phyloP scores from a whole-genome alignment of 2,888 invertebrate genomes.

The Sialis lutaria region DNA sequence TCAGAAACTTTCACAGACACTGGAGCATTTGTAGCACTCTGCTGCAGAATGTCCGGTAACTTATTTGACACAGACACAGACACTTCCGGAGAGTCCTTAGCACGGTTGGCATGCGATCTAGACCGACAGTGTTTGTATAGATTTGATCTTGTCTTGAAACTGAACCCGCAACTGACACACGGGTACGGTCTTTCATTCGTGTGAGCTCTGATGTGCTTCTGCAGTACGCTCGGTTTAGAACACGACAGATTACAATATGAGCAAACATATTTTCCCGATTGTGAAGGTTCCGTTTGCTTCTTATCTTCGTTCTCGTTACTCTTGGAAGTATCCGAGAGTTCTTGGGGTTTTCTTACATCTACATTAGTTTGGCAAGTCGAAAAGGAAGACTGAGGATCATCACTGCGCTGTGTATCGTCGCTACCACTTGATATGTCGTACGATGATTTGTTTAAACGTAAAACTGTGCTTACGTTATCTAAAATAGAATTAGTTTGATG shows the following conservation, averaged over 20 bases:
- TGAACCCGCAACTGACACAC: slow-evolving; percentile 75
- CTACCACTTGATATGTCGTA: not conserved
- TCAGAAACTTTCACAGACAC: slow-evolving; percentile 24
- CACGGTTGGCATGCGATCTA: slow-evolving; percentile 24
- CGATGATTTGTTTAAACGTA: not conserved
- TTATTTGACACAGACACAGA: not conserved
- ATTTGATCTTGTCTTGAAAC: slow-evolving; percentile 88
- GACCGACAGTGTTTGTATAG: slow-evolving; percentile 72
- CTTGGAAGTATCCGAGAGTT: slow-evolving; percentile 9
- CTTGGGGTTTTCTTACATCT: not conserved
- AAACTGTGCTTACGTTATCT: not conserved
- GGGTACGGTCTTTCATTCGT: slow-evolving; percentile 87
- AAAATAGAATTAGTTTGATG: not conserved
- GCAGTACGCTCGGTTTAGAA: slow-evolving; percentile 83
- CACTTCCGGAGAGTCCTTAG: slow-evolving; percentile 17
- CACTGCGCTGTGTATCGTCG: too few species aligned
- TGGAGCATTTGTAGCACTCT: slow-evolving; percentile 22
- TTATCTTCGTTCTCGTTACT: slow-evolving; percentile 9
- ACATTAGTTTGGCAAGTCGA: not conserved
- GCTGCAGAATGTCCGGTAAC: slow-evolving; percentile 12
- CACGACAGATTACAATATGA: slow-evolving; percentile 77
- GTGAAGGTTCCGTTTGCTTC: slow-evolving; percentile 8
- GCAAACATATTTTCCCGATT: slow-evolving; percentile 59
- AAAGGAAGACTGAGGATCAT: not conserved
- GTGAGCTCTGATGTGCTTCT: slow-evolving; percentile 87